Evolutionary conservation across 2,113 vertebrate species (phyloP).

Genomic region (Mormyrus lacerda): DNA sequence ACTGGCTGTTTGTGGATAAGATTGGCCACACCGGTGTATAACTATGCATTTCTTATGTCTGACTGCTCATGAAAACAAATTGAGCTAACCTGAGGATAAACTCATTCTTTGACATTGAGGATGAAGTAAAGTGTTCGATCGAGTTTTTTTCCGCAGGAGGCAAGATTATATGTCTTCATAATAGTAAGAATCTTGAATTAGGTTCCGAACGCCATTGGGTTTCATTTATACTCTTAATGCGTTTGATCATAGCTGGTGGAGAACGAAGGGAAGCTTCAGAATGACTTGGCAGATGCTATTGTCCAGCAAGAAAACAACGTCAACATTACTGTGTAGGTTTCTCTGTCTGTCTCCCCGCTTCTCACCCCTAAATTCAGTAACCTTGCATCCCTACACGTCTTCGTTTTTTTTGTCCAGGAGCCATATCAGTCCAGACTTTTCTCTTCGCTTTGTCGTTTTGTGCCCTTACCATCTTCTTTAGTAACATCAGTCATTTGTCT

Average conservation of each 20-base stretch:
- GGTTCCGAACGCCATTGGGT: neutral
- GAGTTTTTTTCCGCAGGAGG: neutral
- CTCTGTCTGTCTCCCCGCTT: neutral
- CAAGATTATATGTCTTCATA: neutral
- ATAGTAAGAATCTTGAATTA: neutral
- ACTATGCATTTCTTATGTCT: neutral
- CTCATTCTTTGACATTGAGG: neutral
- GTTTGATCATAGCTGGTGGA: conserved; percentile 54
- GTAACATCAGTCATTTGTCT: neutral
- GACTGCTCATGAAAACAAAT: neutral
- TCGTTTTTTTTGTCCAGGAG: neutral
- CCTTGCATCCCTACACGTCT: neutral
- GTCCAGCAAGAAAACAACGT: conserved; percentile 42
- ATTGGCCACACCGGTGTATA: neutral
- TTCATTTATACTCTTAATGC: conserved; percentile 12
- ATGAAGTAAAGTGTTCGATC: neutral
- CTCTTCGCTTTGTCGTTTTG: neutral
- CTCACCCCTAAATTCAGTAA: neutral
- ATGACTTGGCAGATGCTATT: conserved; percentile 52
- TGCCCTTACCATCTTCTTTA: neutral
- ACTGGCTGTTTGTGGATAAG: neutral
- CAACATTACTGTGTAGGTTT: conserved; percentile 60
- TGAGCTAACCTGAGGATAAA: neutral
- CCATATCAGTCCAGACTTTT: neutral
- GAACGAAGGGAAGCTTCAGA: conserved; percentile 57